Evolutionary conservation across 2,888 invertebrate genomes (phyloP), one percentile per base, ranked within the genome.

Genomic region (Rapana venosa): DNA sequence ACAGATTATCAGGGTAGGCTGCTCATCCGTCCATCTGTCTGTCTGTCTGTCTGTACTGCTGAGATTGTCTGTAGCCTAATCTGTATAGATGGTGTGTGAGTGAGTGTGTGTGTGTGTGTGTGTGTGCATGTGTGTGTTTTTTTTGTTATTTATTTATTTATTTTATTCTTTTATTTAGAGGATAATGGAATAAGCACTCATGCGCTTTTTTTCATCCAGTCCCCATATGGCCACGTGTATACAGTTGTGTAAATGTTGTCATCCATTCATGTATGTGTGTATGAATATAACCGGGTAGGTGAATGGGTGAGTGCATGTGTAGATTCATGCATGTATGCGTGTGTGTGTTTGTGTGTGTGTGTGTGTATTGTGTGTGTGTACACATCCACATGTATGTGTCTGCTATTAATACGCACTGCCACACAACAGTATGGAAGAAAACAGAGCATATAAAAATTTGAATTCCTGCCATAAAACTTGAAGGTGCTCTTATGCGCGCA

Each of bases 101-200:
- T 74, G 74, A 5, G 74, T 74, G 30, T 74, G 74, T 74, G 74
- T 74, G 74, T 74, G 26, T 74, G 74, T 74, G 74, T n/a, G n/a
- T n/a, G 74, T n/a, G 74, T n/a, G 74, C 11, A n/a, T n/a, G 26
- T 74, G 74, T 74, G 74, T 30, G 74, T 74, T 11, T 11, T 17
- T 70, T n/a, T n/a, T n/a, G n/a, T n/a, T n/a, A n/a, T n/a, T n/a
- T n/a, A n/a, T n/a, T n/a, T n/a, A n/a, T n/a, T n/a, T n/a, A n/a
- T n/a, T n/a, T n/a, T n/a, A n/a, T n/a, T n/a, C n/a, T n/a, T n/a
- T n/a, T n/a, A n/a, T n/a, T n/a, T n/a, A n/a, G n/a, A n/a, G n/a
- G n/a, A n/a, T n/a, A n/a, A n/a, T n/a, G n/a, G n/a, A n/a, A n/a
- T n/a, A n/a, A n/a, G n/a, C n/a, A n/a, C n/a, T n/a, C n/a, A n/a